These are phyloP conservation scores for Mesorhabditis spiculigera DNA, from an alignment of 2,888 invertebrate genomes.

Conservation along the genomic window DNA sequence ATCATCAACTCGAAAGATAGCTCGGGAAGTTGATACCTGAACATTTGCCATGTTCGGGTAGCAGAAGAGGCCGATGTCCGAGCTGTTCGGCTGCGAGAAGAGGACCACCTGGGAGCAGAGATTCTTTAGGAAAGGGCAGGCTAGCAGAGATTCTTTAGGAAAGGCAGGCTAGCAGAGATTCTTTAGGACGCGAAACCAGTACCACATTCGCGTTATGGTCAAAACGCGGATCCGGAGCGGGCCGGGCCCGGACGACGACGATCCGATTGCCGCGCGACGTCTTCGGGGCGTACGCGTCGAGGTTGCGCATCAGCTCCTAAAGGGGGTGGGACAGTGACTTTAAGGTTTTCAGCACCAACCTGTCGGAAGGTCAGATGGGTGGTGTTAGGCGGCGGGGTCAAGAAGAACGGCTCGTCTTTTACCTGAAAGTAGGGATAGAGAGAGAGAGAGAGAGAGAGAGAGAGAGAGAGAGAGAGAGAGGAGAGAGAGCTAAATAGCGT, in stretches of 20 bases:
- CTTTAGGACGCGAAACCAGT: too few species aligned
- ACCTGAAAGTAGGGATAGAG: constrained; percentile 6
- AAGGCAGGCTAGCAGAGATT: too few species aligned
- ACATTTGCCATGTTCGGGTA: constrained; percentile 25
- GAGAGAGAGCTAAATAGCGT: too few species aligned
- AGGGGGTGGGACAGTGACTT: constrained; percentile 1
- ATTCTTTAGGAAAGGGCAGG: too few species aligned
- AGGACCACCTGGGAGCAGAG: constrained; percentile 33
- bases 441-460: background rate
- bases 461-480: background rate
- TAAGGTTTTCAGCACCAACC: background rate
- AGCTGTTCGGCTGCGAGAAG: constrained; percentile 49
- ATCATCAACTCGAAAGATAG: too few species aligned
- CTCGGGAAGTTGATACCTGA: too few species aligned
- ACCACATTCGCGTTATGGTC: constrained; percentile 13
- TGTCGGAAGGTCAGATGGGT: background rate
- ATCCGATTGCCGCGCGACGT: background rate
- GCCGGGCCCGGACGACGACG: constrained; percentile 12
- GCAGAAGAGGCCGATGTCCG: constrained; percentile 41
- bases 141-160: too few species aligned
- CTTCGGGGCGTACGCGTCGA: background rate
- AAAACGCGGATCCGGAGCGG: constrained; percentile 11
- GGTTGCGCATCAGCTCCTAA: background rate
- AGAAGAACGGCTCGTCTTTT: constrained; percentile 7
- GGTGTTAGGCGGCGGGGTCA: background rate